A percentile compares a stretch with the other conserved stretches of the same genome.
Evolutionary conservation across 2,797 vertebrate species (phyloP).

Genomic region (Lithobates sylvaticus): DNA sequence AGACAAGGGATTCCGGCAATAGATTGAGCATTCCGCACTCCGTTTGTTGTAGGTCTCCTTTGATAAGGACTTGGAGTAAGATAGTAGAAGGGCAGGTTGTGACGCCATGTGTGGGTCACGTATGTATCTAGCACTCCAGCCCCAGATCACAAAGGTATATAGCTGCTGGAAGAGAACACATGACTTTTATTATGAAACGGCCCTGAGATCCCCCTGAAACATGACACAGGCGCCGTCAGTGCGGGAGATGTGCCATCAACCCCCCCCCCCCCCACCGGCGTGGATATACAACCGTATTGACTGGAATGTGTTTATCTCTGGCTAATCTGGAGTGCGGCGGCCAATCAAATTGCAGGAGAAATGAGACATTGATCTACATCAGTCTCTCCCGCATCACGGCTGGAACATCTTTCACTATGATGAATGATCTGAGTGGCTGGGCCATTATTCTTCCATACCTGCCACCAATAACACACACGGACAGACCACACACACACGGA

Average conservation of each 20-base stretch:
- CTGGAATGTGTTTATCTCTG: slow-evolving; percentile 31
- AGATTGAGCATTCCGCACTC: no score
- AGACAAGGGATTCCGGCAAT: no score
- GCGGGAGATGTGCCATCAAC: neutral
- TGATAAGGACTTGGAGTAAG: no score
- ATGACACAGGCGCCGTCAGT: neutral
- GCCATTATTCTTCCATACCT: slow-evolving; percentile 29
- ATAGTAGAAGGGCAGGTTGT: no score
- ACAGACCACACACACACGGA: neutral
- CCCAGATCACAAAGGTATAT: no score
- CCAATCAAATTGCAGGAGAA: slow-evolving; percentile 31
- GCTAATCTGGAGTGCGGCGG: slow-evolving; percentile 20
- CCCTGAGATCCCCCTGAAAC: neutral
- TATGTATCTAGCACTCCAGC: no score
- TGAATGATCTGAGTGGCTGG: neutral
- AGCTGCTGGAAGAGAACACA: no score
- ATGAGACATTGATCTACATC: slow-evolving; percentile 46
- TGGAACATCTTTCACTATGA: slow-evolving; percentile 9
- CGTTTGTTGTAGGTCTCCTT: no score
- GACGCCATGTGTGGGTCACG: no score
- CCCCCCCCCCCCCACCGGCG: neutral
- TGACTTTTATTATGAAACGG: neutral
- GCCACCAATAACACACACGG: neutral
- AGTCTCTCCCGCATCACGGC: slow-evolving; percentile 1
- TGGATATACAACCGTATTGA: slow-evolving; percentile 17